Base-by-base conservation (phyloP, 2,888 invertebrate species). In the Zygaena filipendulae region DNA sequence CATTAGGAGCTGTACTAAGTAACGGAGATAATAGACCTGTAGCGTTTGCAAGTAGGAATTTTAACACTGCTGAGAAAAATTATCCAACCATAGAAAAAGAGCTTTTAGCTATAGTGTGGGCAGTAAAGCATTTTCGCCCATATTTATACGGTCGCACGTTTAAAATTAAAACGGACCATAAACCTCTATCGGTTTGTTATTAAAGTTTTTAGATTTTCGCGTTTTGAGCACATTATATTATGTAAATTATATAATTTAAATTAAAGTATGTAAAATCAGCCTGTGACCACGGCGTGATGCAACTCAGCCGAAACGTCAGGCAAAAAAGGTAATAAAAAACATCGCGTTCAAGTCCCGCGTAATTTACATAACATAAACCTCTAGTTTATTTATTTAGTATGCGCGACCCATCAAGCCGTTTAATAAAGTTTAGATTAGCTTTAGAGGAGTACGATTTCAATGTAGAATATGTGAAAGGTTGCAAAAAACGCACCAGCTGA, bases 351-450 rank as follows among this genome's bases (percentile, higher is more conserved):
- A n/a, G n/a, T n/a, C n/a, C n/a, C n/a, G n/a, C n/a, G n/a, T n/a
- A n/a, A n/a, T n/a, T n/a, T n/a, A 37, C 34, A 7, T 31, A 37
- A 7, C 37, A 35, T 9, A 32, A 28, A 24, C 37, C 34, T 8
- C 8, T 37, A 13, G 12, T 30, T 9, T 36, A 20, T 26, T 13
- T 33, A 12, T 29, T 26, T 23, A 13, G 19, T 14, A 29, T 33
- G 23, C 29, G 11, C 13, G 29, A 33, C 11, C 33, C 33, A 11
- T 27, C 23, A 2, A 27, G 27, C 16, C 13, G 33, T 18, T 16
- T 33, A 6, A 21, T 23, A 6, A 33, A 30, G 21, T 34, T 32
- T 32, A 18, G 35, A 14, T 14, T 39, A 3, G 3, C 9, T 13
- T 26, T 39, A 24, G 33, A 36, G 19, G 36, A 36, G 16, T 37